These are phyloP conservation scores for Drosophila grimshawi DNA, from an alignment of 1,140 invertebrate genomes.

Conservation along the genomic window DNA sequence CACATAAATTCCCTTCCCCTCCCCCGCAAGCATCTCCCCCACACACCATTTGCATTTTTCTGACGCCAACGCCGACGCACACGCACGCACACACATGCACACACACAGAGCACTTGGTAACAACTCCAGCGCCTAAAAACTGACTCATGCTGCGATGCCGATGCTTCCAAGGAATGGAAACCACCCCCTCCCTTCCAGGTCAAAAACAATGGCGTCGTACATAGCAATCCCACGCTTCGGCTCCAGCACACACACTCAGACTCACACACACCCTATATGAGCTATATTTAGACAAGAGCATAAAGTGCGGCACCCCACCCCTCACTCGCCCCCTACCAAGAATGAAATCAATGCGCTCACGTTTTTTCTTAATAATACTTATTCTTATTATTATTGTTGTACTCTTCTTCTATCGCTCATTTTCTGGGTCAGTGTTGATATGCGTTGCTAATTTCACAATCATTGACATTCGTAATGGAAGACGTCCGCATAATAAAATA, in stretches of 20 bases:
- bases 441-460: slow-evolving; percentile 47
- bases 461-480: slow-evolving; percentile 42
- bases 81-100: slow-evolving; percentile 3
- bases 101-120: slow-evolving; percentile 25
- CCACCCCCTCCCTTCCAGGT: slow-evolving; percentile 9
- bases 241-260: slow-evolving; percentile 9
- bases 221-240: slow-evolving; percentile 71
- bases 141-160: slow-evolving; percentile 51
- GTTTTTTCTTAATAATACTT: neutral
- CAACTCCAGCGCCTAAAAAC: slow-evolving; percentile 42
- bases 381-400: neutral
- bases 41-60: slow-evolving; percentile 15
- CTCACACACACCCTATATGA: slow-evolving; percentile 13
- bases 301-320: neutral
- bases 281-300: slow-evolving; percentile 38
- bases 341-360: slow-evolving; percentile 19
- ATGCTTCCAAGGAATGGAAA: slow-evolving; percentile 28
- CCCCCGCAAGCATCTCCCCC: neutral
- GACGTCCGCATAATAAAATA: neutral
- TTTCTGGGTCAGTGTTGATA: slow-evolving; percentile 35
- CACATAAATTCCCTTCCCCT: neutral
- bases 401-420: neutral
- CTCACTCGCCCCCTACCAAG: too few relatives aligned
- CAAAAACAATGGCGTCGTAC: slow-evolving; percentile 58
- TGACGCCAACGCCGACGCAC: slow-evolving; percentile 6